A percentile compares a stretch with the other conserved stretches of the same genome.
phyloP scores from a whole-genome alignment of 2,888 invertebrate genomes.

The Dryocosmus kuriphilus region DNA sequence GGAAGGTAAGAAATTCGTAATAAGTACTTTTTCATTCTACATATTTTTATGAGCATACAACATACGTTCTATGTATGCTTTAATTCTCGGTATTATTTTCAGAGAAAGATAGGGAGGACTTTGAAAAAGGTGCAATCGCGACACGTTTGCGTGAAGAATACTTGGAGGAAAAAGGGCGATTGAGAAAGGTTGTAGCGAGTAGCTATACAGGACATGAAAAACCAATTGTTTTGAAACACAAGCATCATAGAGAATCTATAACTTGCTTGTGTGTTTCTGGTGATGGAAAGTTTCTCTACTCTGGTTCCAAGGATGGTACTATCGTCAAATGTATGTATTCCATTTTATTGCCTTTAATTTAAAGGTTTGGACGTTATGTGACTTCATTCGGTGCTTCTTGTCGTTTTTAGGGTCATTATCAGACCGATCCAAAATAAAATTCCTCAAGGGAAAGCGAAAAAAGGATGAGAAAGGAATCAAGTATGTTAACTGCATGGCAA shows the following conservation, averaged over 20 bases:
- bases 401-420: conserved; percentile 79
- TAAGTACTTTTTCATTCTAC: neutral
- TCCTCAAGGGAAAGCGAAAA: conserved; percentile 72
- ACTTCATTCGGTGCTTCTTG: neutral
- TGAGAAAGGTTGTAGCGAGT: conserved; percentile 87
- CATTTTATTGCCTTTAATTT: neutral
- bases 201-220: conserved; percentile 78
- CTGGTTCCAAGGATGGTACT: conserved; percentile 92
- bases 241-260: conserved; percentile 87
- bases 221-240: conserved; percentile 82
- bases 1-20: conserved; percentile 79
- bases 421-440: conserved; percentile 81
- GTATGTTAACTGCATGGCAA: conserved; percentile 67
- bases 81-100: conserved; percentile 45
- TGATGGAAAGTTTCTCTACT: conserved; percentile 86
- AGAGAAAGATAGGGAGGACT: conserved; percentile 84
- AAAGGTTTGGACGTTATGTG: conserved; percentile 3
- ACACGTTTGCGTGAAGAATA: conserved; percentile 90
- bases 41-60: neutral
- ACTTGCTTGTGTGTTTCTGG: conserved; percentile 89
- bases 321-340: conserved; percentile 88
- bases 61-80: neutral
- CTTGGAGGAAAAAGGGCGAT: conserved; percentile 90
- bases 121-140: conserved; percentile 84
- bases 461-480: conserved; percentile 67